Evolutionary conservation across 2,888 invertebrate genomes (phyloP).

Genomic region (Eledona agricola): DNA sequence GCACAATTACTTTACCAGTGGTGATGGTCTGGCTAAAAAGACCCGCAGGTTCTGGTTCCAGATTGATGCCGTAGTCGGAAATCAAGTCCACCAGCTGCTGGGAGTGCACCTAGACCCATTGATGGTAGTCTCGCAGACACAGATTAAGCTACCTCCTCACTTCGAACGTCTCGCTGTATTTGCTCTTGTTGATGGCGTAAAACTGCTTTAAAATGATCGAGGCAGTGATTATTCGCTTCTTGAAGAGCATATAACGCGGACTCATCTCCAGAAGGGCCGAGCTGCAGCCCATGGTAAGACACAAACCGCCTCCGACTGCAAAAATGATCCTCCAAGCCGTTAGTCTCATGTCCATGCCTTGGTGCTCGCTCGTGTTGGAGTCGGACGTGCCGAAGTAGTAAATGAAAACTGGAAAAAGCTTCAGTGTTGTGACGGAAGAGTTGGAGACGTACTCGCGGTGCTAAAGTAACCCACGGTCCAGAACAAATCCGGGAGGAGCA

Average conservation of each 20-base stretch:
- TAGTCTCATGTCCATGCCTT: conserved; percentile 49
- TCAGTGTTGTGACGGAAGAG: conserved; percentile 7
- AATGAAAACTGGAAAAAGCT: conserved; percentile 40
- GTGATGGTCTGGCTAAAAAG: conserved; percentile 31
- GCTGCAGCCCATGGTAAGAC: conserved; percentile 58
- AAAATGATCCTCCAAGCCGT: conserved; percentile 62
- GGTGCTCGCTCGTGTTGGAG: conserved; percentile 35
- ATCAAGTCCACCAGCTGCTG: conserved; percentile 46
- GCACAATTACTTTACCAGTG: conserved; percentile 13
- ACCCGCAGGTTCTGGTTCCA: conserved; percentile 35
- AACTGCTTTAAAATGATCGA: conserved; percentile 60
- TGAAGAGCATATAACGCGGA: conserved; percentile 60
- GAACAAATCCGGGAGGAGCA: conserved; percentile 58
- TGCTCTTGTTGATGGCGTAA: conserved; percentile 63
- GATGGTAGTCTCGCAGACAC: neutral
- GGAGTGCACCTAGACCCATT: conserved; percentile 35
- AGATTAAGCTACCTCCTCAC: conserved; percentile 43
- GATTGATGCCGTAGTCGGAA: conserved; percentile 43
- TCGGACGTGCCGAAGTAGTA: conserved; percentile 39
- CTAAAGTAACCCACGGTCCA: conserved; percentile 58
- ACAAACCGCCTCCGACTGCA: conserved; percentile 58
- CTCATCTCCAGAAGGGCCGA: conserved; percentile 61
- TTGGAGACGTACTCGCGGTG: conserved; percentile 48
- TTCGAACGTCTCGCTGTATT: conserved; percentile 59
- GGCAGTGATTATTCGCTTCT: conserved; percentile 56